Base-by-base conservation (phyloP, 2,797 vertebrate species). In the Fringilla coelebs region DNA sequence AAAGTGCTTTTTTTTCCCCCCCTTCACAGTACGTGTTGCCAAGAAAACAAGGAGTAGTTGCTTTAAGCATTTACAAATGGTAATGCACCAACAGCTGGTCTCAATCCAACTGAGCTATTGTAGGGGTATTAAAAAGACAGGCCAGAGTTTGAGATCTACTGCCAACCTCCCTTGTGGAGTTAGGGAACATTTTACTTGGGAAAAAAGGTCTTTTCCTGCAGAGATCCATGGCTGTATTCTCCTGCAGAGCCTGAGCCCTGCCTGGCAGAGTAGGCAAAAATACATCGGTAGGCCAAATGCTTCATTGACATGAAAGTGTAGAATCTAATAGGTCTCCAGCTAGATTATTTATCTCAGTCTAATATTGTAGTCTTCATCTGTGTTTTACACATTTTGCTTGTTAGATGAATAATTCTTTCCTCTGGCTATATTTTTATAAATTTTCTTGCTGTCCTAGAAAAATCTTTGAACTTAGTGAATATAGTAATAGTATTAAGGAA, bases 1-100 rank as follows among this genome's bases (percentile, higher is more conserved):
- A 97, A 97, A 97, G 96, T 97, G 94, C 85, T 36, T 75, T 52
- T 17, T 32, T 26, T 17, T 13, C 29, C 7, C 6, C 6, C 12
- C 26, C 60, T 90, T 77, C 96, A 89, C 93, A 93, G 96, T 94
- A 96, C 45, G 74, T 72, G 91, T 94, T 98, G 98, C 98, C 98
- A 98, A 98, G 97, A 97, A 97, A 97, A 98, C 97, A 97, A 98
- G 98, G 97, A 98, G 97, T 98, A 97, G 98, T 97, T 98, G 98
- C 98, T 98, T 98, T 98, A 98, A 98, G 98, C 98, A 98, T 98
- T 98, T 98, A 97, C 98, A 98, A 98, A 98, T 97, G 98, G 97
- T 98, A 98, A 98, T 98, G 97, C 94, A 98, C 97, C 97, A 98
- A 98, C 98, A 98, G 97, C 97, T 98, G 98, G 98, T 97, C 97